Percentiles rank a stretch among this genome's conserved stretches.
These are phyloP conservation scores for Gymnosoma rotundatum DNA, from an alignment of 2,888 invertebrate species.

Conservation along the genomic window DNA sequence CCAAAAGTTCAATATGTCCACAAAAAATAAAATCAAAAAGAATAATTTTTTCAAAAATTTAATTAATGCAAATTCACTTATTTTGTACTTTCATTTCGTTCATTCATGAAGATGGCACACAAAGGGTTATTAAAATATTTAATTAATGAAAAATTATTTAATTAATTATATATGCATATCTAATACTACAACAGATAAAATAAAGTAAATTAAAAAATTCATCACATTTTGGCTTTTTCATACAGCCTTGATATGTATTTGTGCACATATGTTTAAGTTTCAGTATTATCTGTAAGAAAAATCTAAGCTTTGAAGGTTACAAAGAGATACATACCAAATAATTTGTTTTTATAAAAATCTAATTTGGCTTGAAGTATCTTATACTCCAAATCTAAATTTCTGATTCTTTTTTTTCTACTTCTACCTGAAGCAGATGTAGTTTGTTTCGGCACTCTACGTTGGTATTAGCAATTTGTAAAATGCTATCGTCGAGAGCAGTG, in stretches of 20 bases:
- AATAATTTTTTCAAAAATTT: not conserved
- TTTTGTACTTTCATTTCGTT: too few species aligned
- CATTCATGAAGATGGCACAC: too few species aligned
- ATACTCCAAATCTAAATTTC: not conserved
- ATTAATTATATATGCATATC: too few species aligned
- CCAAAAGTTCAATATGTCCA: too few species aligned
- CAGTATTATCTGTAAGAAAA: not conserved
- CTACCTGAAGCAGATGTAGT: constrained; percentile 5
- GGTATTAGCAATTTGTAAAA: too few species aligned
- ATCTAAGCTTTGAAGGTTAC: not conserved
- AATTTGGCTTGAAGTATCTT: constrained; percentile 2
- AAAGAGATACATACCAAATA: too few species aligned
- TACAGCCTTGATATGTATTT: not conserved
- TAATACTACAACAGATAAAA: too few species aligned
- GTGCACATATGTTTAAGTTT: not conserved
- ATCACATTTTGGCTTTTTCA: constrained; percentile 3
- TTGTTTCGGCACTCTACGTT: not conserved
- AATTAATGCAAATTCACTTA: not conserved
- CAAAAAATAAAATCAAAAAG: too few species aligned
- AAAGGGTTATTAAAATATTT: too few species aligned
- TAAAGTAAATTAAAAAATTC: not conserved
- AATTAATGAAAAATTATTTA: too few species aligned
- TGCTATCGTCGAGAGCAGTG: too few species aligned
- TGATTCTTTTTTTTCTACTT: not conserved
- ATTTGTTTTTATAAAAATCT: too few species aligned